phyloP scores from a whole-genome alignment of 2,113 vertebrate species.

The Dasyprocta punctata region DNA sequence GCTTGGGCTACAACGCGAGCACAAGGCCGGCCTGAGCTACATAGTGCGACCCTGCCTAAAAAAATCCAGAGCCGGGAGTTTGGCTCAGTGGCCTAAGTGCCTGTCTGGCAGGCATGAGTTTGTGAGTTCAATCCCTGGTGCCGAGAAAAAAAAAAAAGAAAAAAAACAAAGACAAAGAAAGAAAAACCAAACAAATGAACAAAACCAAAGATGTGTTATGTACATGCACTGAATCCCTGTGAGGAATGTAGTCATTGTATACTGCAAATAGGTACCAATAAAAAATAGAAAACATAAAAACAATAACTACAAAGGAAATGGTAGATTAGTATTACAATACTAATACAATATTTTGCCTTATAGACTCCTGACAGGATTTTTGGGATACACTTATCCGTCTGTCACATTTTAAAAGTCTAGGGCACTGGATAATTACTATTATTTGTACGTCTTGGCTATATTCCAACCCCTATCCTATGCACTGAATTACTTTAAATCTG shows the following conservation, averaged over 20 bases:
- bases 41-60: no score
- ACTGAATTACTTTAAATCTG: background rate
- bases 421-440: background rate
- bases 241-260: background rate
- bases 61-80: no score
- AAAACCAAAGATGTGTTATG: background rate
- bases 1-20: no score
- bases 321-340: background rate
- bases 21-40: no score
- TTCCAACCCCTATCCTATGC: background rate
- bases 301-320: background rate
- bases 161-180: no score
- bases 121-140: no score
- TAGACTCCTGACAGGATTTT: background rate
- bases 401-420: background rate
- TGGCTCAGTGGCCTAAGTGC: no score
- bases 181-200: no score
- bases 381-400: background rate
- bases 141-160: no score
- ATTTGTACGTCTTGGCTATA: background rate
- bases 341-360: background rate
- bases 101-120: no score
- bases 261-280: background rate
- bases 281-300: background rate
- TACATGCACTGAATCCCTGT: background rate